These are phyloP conservation scores for Oplegnathus fasciatus DNA, from an alignment of 2,113 vertebrate species.

Conservation along the genomic window DNA sequence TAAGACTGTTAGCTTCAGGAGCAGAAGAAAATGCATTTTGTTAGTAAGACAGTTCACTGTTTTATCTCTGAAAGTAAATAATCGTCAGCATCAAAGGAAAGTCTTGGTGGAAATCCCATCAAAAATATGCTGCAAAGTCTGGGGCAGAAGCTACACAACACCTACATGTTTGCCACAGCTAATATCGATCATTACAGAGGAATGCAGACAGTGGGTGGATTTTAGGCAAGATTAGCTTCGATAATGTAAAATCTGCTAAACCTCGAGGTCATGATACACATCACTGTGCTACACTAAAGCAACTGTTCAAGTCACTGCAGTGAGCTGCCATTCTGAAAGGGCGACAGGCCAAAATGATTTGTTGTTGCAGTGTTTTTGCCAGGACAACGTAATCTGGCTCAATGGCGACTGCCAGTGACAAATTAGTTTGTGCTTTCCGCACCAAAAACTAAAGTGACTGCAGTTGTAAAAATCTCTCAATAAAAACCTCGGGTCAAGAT, in stretches of 20 bases:
- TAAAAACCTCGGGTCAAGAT: neutral
- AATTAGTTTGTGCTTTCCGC: neutral
- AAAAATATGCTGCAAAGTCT: neutral
- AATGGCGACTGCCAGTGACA: neutral
- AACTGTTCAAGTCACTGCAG: neutral
- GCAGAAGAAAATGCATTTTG: slow-evolving; percentile 32
- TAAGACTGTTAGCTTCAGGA: slow-evolving; percentile 31
- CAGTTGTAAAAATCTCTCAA: neutral
- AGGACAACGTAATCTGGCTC: neutral
- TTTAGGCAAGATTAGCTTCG: neutral
- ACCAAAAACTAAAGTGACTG: neutral
- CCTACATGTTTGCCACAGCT: neutral
- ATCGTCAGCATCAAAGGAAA: neutral
- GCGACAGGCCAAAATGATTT: neutral
- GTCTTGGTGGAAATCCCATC: neutral
- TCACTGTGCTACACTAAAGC: neutral
- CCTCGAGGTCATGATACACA: neutral
- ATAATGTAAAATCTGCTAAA: neutral
- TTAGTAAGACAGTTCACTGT: slow-evolving; percentile 22
- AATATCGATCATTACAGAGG: neutral
- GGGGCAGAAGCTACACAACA: neutral
- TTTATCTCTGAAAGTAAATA: neutral
- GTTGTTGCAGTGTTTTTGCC: neutral
- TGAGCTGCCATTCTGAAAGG: neutral
- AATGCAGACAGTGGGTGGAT: neutral